Conservation (phyloP, 92 coral and sea anemone species). For the Montipora capitata region DNA sequence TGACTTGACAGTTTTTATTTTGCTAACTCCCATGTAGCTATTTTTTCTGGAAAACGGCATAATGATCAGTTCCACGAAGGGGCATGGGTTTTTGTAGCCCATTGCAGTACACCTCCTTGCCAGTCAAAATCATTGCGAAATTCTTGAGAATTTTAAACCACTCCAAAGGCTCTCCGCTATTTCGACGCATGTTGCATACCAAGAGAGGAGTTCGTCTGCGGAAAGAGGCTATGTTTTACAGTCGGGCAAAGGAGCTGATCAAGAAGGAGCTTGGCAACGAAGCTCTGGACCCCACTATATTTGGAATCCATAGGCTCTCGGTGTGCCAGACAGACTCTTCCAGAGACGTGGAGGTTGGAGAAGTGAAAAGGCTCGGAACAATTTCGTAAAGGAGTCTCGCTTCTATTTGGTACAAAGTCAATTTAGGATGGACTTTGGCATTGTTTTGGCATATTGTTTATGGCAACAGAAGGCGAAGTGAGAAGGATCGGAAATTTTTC, state of each 20-base stretch:
- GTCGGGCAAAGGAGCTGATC: conserved; percentile 46
- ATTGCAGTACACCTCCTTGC: conserved; percentile 31
- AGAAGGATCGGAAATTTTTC: conserved; percentile 42
- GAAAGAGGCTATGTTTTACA: conserved; percentile 40
- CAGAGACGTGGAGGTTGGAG: conserved; percentile 65
- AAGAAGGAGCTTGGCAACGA: conserved; percentile 54
- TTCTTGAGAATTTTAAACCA: conserved; percentile 36
- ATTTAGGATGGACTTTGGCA: conserved; percentile 19
- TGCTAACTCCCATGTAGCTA: conserved; percentile 41
- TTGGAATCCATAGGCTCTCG: conserved; percentile 51
- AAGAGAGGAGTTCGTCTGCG: conserved; percentile 46
- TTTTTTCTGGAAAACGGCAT: conserved; percentile 30
- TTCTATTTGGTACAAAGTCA: conserved; percentile 44
- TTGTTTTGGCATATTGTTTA: neutral
- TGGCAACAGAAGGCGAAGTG: conserved; percentile 43
- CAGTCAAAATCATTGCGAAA: conserved; percentile 19
- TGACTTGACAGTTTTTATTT: conserved; percentile 25
- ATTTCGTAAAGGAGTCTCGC: neutral
- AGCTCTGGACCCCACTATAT: conserved; percentile 34
- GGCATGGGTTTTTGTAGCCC: conserved; percentile 57
- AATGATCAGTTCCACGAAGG: conserved; percentile 67
- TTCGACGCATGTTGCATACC: conserved; percentile 44
- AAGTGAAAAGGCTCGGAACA: conserved; percentile 36
- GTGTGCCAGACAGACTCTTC: conserved; percentile 60
- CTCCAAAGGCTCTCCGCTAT: conserved; percentile 15